Conservation (phyloP, 2,888 invertebrate species). For the Sarcophaga variegata region DNA sequence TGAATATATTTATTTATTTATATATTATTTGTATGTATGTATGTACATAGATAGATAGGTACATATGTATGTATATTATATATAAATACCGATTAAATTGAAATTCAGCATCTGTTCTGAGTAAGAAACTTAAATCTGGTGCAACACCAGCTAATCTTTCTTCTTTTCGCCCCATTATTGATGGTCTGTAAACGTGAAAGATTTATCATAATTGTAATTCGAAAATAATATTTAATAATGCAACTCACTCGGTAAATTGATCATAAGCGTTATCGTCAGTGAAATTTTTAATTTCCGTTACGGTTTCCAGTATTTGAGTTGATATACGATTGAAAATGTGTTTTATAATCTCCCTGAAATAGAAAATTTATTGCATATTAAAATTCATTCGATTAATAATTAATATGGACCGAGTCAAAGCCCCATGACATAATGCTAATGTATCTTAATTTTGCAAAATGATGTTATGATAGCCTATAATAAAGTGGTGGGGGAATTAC, state of each 20-base stretch:
- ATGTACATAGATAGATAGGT: too few relatives aligned
- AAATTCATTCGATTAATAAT: too few relatives aligned
- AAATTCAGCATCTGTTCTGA: conserved; percentile 85
- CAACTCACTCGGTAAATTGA: conserved; percentile 86
- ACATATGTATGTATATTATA: background rate
- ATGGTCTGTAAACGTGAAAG: conserved; percentile 84
- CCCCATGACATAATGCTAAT: too few relatives aligned
- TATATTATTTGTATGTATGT: background rate
- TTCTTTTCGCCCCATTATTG: conserved; percentile 91
- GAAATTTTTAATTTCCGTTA: conserved; percentile 87
- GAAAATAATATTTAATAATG: background rate
- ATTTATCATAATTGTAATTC: conserved; percentile 1
- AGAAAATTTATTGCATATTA: background rate
- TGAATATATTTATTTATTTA: background rate
- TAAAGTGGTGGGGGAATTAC: too few relatives aligned
- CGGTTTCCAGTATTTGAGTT: conserved; percentile 83
- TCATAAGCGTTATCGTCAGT: conserved; percentile 87
- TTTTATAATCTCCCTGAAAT: conserved; percentile 73
- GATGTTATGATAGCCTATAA: too few relatives aligned
- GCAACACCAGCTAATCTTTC: conserved; percentile 89
- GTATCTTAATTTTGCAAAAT: too few relatives aligned
- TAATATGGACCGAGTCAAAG: too few relatives aligned
- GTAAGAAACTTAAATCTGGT: conserved; percentile 87
- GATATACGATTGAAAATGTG: conserved; percentile 77
- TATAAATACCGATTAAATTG: conserved; percentile 75